Evolutionary conservation across 2,797 vertebrate species (phyloP).

Genomic region (Poecilia velifera): DNA sequence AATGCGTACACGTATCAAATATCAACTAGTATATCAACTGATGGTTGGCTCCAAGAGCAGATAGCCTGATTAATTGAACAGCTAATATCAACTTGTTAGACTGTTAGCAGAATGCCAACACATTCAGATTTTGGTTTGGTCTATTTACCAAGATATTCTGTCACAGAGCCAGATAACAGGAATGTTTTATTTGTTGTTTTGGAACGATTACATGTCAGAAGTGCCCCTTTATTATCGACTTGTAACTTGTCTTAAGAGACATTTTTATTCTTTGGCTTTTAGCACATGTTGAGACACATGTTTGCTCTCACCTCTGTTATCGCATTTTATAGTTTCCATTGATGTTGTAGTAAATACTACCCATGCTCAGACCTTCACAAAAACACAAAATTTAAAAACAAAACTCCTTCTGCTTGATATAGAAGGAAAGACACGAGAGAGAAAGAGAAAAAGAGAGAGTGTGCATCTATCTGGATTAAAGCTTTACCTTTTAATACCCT

Average conservation of each 20-base stretch:
- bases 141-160: too few relatives aligned
- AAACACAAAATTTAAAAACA: neutral
- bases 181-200: neutral
- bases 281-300: too few relatives aligned
- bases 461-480: slow-evolving; percentile 30
- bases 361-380: neutral
- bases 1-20: neutral
- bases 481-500: slow-evolving; percentile 45
- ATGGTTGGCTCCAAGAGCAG: neutral
- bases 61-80: neutral
- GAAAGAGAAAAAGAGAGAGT: neutral
- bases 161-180: neutral
- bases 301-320: too few relatives aligned
- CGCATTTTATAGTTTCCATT: too few relatives aligned
- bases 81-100: neutral
- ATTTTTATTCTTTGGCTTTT: too few relatives aligned
- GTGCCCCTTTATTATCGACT: too few relatives aligned
- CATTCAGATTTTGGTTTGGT: too few relatives aligned
- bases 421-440: neutral
- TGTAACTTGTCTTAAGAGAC: too few relatives aligned
- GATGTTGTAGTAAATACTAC: neutral
- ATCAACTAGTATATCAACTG: neutral
- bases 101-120: neutral
- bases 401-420: neutral
- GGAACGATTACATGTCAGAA: too few relatives aligned